phyloP scores from a whole-genome alignment of 2,113 vertebrate genomes.

The Orthochromis indermauri region DNA sequence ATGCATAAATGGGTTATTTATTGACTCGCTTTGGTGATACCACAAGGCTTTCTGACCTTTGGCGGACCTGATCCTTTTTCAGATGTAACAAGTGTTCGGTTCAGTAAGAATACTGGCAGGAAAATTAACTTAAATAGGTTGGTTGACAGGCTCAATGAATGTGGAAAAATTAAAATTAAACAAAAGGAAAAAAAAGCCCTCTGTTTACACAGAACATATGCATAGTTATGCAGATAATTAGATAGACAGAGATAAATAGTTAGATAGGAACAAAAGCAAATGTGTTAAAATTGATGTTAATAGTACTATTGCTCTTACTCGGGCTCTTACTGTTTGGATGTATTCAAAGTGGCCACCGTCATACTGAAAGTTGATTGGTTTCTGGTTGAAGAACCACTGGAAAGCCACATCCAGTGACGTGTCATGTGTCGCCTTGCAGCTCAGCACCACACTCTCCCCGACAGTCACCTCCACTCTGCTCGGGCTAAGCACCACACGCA shows the following conservation, averaged over 20 bases:
- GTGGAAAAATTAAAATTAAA: not conserved
- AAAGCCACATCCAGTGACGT: slow-evolving; percentile 83
- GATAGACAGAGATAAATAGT: not conserved
- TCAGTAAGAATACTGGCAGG: not conserved
- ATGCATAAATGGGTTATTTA: not conserved
- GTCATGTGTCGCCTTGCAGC: slow-evolving; percentile 89
- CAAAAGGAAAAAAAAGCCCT: not conserved
- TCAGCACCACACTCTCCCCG: slow-evolving; percentile 93
- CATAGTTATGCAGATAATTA: not conserved
- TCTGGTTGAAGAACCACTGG: slow-evolving; percentile 86
- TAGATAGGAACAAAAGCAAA: not conserved
- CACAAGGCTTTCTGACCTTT: not conserved
- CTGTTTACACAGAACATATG: not conserved
- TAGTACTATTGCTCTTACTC: slow-evolving; percentile 38
- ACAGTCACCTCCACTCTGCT: slow-evolving; percentile 86
- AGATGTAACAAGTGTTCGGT: not conserved
- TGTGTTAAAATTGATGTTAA: not conserved
- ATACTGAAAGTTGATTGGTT: slow-evolving; percentile 82
- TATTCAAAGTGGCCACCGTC: slow-evolving; percentile 92
- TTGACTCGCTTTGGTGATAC: not conserved
- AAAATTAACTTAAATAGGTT: not conserved
- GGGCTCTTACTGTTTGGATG: slow-evolving; percentile 89
- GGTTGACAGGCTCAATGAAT: not conserved
- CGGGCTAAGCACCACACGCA: slow-evolving; percentile 87
- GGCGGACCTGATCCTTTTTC: not conserved